These are phyloP conservation scores for Florisuga fusca DNA, from an alignment of 2,797 vertebrate species.

Conservation along the genomic window DNA sequence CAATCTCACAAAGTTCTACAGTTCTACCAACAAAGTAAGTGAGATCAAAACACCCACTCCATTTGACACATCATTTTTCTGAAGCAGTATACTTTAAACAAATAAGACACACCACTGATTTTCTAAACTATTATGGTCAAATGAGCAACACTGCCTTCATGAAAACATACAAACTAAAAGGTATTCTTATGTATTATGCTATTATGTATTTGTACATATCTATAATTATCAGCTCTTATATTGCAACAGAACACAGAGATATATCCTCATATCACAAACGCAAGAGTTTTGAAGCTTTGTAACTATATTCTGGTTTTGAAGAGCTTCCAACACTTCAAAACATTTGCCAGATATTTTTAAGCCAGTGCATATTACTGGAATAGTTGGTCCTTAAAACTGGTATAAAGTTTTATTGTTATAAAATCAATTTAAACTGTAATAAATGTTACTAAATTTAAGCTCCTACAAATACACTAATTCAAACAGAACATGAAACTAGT, in stretches of 20 bases:
- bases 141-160: not conserved
- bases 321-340: not conserved
- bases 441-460: not conserved
- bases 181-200: not conserved
- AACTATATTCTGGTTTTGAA: not conserved
- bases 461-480: not conserved
- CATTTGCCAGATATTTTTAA: not conserved
- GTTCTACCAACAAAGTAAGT: not conserved
- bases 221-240: not conserved
- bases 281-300: not conserved
- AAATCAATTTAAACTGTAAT: not conserved
- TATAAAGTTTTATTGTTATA: not conserved
- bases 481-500: not conserved
- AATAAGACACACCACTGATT: slow-evolving; percentile 7
- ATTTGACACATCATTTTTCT: not conserved
- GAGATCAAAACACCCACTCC: slow-evolving; percentile 2
- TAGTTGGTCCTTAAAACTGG: not conserved
- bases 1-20: not conserved
- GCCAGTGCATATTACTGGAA: not conserved
- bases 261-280: not conserved
- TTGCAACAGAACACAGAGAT: not conserved
- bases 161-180: not conserved
- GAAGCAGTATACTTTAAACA: slow-evolving; percentile 18
- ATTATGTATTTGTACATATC: not conserved
- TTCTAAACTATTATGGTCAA: not conserved